Evolutionary conservation across 2,888 invertebrate species (phyloP), one percentile per base, ranked within the genome.

Genomic region (Cylloceria caligata): DNA sequence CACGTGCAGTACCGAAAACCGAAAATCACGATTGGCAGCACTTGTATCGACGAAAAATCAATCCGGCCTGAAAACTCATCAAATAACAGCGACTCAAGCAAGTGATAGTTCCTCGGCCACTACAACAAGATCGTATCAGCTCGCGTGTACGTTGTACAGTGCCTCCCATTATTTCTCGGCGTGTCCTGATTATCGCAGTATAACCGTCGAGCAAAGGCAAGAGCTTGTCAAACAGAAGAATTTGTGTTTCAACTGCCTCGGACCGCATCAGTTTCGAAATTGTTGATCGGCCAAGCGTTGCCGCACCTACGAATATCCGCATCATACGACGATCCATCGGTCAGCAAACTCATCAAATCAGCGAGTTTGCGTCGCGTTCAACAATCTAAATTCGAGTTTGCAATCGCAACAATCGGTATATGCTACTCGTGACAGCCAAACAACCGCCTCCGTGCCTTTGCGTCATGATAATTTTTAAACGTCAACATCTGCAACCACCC

Each of bases 161-260:
- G n/a, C 34, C 3, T 13, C 62, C 21, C 77, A 72, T 36, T 72
- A 62, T 11, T 24, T 80, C 30, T n/a, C 64, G 11, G 4, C 62
- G 11, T 79, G 74, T 21, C 62, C 24, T 3, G 80, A 80, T 1
- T 80, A 55, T 69, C 72, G 78, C 11, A 24, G 11, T 11, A 80
- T 74, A 62, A 27, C 68, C 1, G 4, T n/a, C 3, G 74, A 80
- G 2, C 16, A 80, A 6, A 47, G 80, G 19, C 73, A 49, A 4
- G 74, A 68, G 19, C 4, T 74, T 7, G 36, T 80, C 0, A 60
- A 7, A 1, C 71, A 71, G 16, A 76, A 71, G 6, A 39, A 19
- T 49, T 13, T 78, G 9, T 78, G 57, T 30, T 78, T 47, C n/a
- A 78, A 78, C 9, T 72, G 78, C n/a, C 57, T 78, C 27, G 78